Evolutionary conservation across 2,113 vertebrate species (phyloP).

Genomic region (Gymnobelideus leadbeateri): DNA sequence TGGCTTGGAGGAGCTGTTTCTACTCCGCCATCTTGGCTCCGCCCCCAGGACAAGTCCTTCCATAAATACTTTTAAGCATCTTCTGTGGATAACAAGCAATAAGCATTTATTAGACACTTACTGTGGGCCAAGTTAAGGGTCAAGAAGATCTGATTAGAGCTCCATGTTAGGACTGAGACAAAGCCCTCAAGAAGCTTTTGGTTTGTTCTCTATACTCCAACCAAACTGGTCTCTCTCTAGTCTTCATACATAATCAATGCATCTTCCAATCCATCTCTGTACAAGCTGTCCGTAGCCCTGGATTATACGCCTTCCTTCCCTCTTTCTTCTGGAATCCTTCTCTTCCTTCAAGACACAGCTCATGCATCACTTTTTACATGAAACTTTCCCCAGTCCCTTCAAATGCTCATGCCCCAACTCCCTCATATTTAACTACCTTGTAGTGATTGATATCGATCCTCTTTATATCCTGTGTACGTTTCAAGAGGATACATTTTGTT

Average conservation of each 20-base stretch:
- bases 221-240: neutral
- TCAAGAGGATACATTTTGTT: neutral
- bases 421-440: neutral
- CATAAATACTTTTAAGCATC: neutral
- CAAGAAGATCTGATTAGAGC: neutral
- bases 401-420: neutral
- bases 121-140: neutral
- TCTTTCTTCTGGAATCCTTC: neutral
- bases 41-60: too few relatives aligned
- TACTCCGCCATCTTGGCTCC: too few relatives aligned
- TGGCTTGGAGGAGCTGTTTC: too few relatives aligned
- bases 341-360: neutral
- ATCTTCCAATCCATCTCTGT: neutral
- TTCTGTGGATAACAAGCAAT: neutral
- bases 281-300: neutral
- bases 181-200: too few relatives aligned
- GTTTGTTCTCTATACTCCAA: too few relatives aligned
- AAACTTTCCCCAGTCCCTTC: neutral
- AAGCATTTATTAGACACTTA: neutral
- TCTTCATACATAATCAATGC: too few relatives aligned
- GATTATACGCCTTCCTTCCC: neutral
- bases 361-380: neutral
- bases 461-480: neutral
- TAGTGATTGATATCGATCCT: neutral
- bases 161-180: too few relatives aligned